A percentile compares a stretch with the other conserved stretches of the same genome.
These are phyloP conservation scores for Tychaedon coryphoeus DNA, from an alignment of 2,113 vertebrate species.

Conservation along the genomic window DNA sequence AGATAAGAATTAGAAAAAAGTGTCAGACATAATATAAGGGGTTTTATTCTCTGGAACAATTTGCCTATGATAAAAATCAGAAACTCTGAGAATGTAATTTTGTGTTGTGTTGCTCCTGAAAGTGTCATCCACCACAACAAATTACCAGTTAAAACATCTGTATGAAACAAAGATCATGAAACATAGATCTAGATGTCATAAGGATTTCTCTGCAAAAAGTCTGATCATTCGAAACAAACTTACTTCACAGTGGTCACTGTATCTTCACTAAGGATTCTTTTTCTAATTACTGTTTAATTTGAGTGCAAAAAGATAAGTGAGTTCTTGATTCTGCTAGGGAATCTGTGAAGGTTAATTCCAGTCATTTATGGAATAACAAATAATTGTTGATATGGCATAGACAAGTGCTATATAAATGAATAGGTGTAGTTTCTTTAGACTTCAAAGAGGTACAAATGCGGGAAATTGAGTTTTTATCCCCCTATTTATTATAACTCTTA, in stretches of 20 bases:
- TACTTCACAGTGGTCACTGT: background rate
- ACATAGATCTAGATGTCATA: background rate
- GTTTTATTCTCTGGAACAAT: background rate
- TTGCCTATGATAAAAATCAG: background rate
- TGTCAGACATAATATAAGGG: background rate
- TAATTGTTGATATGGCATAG: background rate
- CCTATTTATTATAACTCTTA: background rate
- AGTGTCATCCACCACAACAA: background rate
- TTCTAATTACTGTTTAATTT: background rate
- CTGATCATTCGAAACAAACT: background rate
- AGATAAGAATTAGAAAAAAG: background rate
- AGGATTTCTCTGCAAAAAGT: background rate
- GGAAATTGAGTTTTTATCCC: background rate
- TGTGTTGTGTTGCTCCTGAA: background rate
- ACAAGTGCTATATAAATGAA: background rate
- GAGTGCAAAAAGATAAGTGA: accelerated
- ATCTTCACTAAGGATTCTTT: background rate
- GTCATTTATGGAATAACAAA: background rate
- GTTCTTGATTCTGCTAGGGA: background rate
- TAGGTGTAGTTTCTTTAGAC: background rate
- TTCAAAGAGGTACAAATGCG: background rate
- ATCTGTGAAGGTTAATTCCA: background rate
- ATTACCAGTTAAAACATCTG: background rate
- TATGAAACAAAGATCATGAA: background rate
- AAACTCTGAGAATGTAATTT: background rate